phyloP scores from a whole-genome alignment of 2,113 vertebrate genomes.

The Passer montanus region DNA sequence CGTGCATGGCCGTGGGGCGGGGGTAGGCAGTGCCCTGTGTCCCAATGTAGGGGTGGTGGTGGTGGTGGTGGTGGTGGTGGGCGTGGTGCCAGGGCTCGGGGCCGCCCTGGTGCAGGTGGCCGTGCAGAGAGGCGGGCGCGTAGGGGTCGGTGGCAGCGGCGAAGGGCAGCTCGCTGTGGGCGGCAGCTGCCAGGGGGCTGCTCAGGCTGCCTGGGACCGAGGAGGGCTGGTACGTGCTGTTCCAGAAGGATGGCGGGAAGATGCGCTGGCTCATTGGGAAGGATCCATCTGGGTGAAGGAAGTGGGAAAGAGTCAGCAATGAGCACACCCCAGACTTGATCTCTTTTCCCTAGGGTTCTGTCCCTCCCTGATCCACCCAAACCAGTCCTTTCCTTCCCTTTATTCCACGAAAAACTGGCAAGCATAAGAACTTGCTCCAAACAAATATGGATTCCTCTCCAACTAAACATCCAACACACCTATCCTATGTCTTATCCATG shows the following conservation, averaged over 20 bases:
- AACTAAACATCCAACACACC: background rate
- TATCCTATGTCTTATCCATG: background rate
- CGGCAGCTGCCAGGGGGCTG: slow-evolving; percentile 74
- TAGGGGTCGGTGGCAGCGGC: slow-evolving; percentile 81
- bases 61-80: slow-evolving; percentile 88
- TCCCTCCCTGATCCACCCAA: background rate
- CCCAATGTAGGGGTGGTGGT: slow-evolving; percentile 86
- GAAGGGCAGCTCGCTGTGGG: slow-evolving; percentile 90
- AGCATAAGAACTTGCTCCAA: background rate
- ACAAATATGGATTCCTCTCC: background rate
- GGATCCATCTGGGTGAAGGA: slow-evolving; percentile 79
- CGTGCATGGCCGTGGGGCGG: slow-evolving; percentile 83
- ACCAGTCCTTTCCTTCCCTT: background rate
- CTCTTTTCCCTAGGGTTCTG: background rate
- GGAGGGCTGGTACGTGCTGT: slow-evolving; percentile 91
- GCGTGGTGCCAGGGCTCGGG: slow-evolving; percentile 91
- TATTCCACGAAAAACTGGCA: background rate
- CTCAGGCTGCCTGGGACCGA: slow-evolving; percentile 73
- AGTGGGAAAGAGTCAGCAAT: background rate
- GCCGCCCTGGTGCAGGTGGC: slow-evolving; percentile 91
- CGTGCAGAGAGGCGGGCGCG: slow-evolving; percentile 83
- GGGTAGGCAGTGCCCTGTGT: slow-evolving; percentile 85
- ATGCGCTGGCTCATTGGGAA: slow-evolving; percentile 97
- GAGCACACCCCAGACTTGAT: background rate
- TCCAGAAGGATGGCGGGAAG: slow-evolving; percentile 97